phyloP scores from a whole-genome alignment of 2,888 invertebrate species.

The Colletes collaris region DNA sequence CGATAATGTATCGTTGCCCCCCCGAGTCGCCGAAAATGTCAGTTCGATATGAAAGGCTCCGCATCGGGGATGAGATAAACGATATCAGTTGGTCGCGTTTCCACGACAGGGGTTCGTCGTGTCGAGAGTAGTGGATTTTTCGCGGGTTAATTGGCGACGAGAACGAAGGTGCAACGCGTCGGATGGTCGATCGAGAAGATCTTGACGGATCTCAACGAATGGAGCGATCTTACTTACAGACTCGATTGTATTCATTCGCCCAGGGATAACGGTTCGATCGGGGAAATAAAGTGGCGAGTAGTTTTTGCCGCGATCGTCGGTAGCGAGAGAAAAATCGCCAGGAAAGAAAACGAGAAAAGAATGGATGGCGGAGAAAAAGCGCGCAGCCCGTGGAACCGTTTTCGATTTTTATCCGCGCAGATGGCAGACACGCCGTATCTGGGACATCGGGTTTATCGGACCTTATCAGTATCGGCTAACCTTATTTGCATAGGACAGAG shows the following conservation, averaged over 20 bases:
- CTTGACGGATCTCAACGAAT: too few species aligned
- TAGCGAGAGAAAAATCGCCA: neutral
- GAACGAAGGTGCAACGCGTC: too few species aligned
- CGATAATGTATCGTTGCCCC: slow-evolving; percentile 43
- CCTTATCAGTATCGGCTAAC: slow-evolving; percentile 52
- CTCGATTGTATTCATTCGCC: too few species aligned
- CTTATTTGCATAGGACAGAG: slow-evolving; percentile 52
- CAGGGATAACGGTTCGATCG: too few species aligned
- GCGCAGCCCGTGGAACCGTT: neutral
- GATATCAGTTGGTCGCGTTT: neutral
- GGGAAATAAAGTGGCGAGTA: too few species aligned
- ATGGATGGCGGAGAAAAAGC: neutral
- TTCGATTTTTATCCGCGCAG: slow-evolving; percentile 30
- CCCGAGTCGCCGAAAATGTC: slow-evolving; percentile 15
- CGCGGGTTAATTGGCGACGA: too few species aligned
- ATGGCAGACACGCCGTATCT: slow-evolving; percentile 33
- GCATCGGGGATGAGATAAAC: slow-evolving; percentile 10
- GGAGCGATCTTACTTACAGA: too few species aligned
- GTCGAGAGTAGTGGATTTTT: too few species aligned
- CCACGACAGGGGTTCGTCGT: neutral
- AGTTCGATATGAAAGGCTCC: slow-evolving; percentile 23
- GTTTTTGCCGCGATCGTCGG: too few species aligned
- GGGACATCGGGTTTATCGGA: slow-evolving; percentile 49
- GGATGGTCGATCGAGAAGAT: too few species aligned
- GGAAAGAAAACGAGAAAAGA: neutral